phyloP scores from a whole-genome alignment of 1,140 invertebrate genomes.

The Eriosoma lanigerum region DNA sequence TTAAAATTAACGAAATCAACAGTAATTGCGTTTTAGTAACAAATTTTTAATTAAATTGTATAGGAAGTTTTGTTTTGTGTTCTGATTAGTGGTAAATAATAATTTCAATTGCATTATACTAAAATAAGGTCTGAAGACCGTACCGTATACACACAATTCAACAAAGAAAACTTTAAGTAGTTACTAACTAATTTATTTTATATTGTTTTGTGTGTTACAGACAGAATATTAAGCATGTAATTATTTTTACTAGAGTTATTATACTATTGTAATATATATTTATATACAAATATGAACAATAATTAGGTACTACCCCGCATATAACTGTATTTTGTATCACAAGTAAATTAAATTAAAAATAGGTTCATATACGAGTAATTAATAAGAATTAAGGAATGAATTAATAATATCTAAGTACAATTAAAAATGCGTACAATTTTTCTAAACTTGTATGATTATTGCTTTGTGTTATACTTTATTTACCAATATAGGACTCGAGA shows the following conservation, averaged over 20 bases:
- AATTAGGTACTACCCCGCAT: too few relatives aligned
- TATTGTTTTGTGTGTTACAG: neutral
- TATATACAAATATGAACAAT: too few relatives aligned
- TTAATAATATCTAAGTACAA: too few relatives aligned
- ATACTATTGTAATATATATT: too few relatives aligned
- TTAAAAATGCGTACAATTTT: too few relatives aligned
- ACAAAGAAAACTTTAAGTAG: slow-evolving; percentile 27
- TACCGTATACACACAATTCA: neutral
- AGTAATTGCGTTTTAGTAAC: slow-evolving; percentile 16
- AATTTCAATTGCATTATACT: neutral
- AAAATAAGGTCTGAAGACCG: slow-evolving; percentile 7
- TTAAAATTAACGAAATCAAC: slow-evolving; percentile 3
- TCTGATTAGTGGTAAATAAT: slow-evolving; percentile 23
- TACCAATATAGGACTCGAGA: too few relatives aligned
- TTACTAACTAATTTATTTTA: slow-evolving; percentile 27
- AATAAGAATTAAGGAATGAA: too few relatives aligned
- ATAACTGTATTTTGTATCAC: too few relatives aligned
- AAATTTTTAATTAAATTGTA: slow-evolving; percentile 24
- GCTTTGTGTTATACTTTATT: too few relatives aligned
- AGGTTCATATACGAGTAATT: too few relatives aligned
- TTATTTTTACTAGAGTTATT: neutral
- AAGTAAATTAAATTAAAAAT: too few relatives aligned
- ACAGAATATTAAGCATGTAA: neutral
- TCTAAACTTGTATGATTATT: too few relatives aligned
- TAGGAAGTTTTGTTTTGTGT: neutral